These are phyloP conservation scores for Dendrocincla fuliginosa DNA, from an alignment of 2,797 vertebrate species.

Conservation along the genomic window DNA sequence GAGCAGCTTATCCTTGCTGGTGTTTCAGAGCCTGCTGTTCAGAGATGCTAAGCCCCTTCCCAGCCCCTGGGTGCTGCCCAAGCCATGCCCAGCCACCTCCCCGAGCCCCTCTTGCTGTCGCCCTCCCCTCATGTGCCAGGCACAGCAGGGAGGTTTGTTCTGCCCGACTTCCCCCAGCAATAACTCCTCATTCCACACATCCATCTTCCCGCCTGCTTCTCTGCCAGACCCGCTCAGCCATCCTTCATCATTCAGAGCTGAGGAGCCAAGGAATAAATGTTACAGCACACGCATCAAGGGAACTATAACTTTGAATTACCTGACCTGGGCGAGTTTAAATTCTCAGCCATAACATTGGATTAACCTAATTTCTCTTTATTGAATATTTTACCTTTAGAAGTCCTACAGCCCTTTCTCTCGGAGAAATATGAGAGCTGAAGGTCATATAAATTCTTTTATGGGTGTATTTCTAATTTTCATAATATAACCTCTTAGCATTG, in stretches of 20 bases:
- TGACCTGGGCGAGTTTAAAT: slow-evolving; percentile 58
- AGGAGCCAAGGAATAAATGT: slow-evolving; percentile 24
- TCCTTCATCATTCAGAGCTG: slow-evolving; percentile 37
- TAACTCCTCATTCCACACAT: not conserved
- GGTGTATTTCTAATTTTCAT: slow-evolving; percentile 55
- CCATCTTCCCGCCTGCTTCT: not conserved
- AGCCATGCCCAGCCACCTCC: not conserved
- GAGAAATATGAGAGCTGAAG: slow-evolving; percentile 56
- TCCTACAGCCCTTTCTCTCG: slow-evolving; percentile 13
- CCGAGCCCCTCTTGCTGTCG: too few relatives aligned
- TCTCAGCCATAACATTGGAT: slow-evolving; percentile 67
- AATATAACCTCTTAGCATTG: slow-evolving; percentile 28
- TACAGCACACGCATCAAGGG: slow-evolving; percentile 42
- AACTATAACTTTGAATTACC: slow-evolving; percentile 58
- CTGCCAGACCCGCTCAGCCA: not conserved
- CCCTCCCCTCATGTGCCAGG: not conserved
- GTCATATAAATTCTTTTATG: slow-evolving; percentile 59
- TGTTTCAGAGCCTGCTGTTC: not conserved
- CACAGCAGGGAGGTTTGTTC: not conserved
- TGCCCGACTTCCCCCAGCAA: not conserved
- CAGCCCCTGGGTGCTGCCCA: not conserved
- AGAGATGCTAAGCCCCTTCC: not conserved
- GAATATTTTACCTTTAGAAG: slow-evolving; percentile 58
- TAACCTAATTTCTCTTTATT: slow-evolving; percentile 66
- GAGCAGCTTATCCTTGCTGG: not conserved